Conservation (phyloP, 2,888 invertebrate species). For the Caenorhabditis sulstoni region DNA sequence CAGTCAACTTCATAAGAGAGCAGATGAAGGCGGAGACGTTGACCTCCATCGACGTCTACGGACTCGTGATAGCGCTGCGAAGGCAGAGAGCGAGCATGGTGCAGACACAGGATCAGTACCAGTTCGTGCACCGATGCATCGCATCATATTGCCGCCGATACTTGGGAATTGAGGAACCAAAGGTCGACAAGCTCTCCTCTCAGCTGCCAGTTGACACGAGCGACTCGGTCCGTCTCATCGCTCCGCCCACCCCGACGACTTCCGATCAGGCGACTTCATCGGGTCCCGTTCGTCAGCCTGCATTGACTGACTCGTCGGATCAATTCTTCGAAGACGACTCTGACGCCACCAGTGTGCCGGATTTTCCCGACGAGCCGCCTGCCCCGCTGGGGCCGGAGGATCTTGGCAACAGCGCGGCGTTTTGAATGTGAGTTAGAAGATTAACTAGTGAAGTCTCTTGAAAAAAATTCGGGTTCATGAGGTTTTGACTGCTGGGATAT, state of each 20-base stretch:
- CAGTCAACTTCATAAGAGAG: conserved; percentile 72
- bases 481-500: too few relatives aligned
- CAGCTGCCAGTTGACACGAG: not conserved
- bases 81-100: conserved; percentile 76
- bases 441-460: too few relatives aligned
- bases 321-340: conserved; percentile 41
- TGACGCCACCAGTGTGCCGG: conserved; percentile 54
- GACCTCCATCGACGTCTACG: conserved; percentile 64
- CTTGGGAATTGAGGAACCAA: conserved; percentile 58
- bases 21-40: conserved; percentile 62
- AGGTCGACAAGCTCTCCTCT: not conserved
- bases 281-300: not conserved
- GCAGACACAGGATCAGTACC: conserved; percentile 77
- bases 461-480: too few relatives aligned
- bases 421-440: conserved; percentile 63
- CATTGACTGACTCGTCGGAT: not conserved
- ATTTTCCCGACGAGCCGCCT: conserved; percentile 69
- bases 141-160: conserved; percentile 67
- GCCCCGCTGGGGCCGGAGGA: conserved; percentile 71
- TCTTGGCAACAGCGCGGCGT: conserved; percentile 68
- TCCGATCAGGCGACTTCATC: conserved; percentile 2
- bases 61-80: conserved; percentile 70
- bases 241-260: conserved; percentile 57
- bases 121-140: conserved; percentile 74
- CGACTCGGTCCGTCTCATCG: conserved; percentile 30